A percentile compares a stretch with the other conserved stretches of the same genome.
Evolutionary conservation across 1,140 invertebrate genomes (phyloP).

Genomic region (Pygmarrhopalites habei): DNA sequence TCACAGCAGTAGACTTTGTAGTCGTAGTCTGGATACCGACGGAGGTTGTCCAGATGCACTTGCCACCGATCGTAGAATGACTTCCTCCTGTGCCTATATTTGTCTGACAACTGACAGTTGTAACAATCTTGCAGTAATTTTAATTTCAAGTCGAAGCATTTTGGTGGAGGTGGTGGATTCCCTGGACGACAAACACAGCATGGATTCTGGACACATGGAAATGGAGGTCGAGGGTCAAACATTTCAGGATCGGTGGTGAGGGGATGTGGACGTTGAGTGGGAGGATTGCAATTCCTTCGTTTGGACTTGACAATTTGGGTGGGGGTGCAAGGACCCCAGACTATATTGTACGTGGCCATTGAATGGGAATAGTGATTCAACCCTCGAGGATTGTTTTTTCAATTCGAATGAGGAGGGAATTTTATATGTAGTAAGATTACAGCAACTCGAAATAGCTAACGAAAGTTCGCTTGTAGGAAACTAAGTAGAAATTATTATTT

Average conservation of each 20-base stretch:
- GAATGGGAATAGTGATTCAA: neutral
- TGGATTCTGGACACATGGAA: conserved; percentile 3
- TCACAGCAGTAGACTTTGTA: conserved; percentile 20
- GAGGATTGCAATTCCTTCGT: neutral
- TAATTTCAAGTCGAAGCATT: conserved; percentile 13
- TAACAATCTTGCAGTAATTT: conserved; percentile 16
- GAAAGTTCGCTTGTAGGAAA: too few relatives aligned
- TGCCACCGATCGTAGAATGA: conserved; percentile 20
- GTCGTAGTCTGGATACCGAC: conserved; percentile 5
- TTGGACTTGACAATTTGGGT: neutral
- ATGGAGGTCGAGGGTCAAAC: conserved; percentile 15
- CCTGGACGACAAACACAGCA: conserved; percentile 20
- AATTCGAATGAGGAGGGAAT: too few relatives aligned
- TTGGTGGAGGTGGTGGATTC: neutral
- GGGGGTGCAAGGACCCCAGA: neutral
- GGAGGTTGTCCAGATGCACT: conserved; percentile 5
- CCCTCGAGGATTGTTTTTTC: too few relatives aligned
- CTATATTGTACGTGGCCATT: neutral
- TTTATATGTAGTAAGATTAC: too few relatives aligned
- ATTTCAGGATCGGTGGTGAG: conserved; percentile 7
- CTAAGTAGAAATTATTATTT: too few relatives aligned
- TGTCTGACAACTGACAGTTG: conserved; percentile 2
- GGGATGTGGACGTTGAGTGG: conserved; percentile 8
- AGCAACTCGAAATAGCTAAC: too few relatives aligned
- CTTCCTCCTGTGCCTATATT: conserved; percentile 7